A percentile compares a stretch with the other conserved stretches of the same genome.
Evolutionary conservation across 1,140 invertebrate genomes (phyloP).

Genomic region (Maniola jurtina): DNA sequence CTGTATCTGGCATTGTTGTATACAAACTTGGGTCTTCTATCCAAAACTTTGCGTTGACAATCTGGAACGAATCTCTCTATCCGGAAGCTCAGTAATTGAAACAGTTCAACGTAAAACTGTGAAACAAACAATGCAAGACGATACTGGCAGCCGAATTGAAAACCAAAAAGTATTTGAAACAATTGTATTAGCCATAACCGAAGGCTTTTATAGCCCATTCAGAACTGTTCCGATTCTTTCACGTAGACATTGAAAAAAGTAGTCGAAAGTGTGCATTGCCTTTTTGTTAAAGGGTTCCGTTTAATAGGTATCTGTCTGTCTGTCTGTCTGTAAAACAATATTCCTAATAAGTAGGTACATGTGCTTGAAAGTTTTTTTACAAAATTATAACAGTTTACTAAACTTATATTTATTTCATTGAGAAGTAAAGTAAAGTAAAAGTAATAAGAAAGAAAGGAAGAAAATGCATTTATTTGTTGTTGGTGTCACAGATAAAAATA

Average conservation of each 20-base stretch:
- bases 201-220: conserved; percentile 49
- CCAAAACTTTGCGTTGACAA: conserved; percentile 33
- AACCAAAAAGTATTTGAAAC: conserved; percentile 53
- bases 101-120: conserved; percentile 45
- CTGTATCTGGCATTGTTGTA: conserved; percentile 26
- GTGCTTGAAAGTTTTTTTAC: too few relatives aligned
- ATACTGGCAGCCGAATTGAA: conserved; percentile 50
- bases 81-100: conserved; percentile 57
- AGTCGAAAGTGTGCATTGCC: not conserved
- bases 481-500: too few relatives aligned
- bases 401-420: too few relatives aligned
- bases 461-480: too few relatives aligned
- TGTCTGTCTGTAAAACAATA: too few relatives aligned
- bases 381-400: too few relatives aligned
- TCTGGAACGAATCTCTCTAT: conserved; percentile 43
- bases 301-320: too few relatives aligned
- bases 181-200: conserved; percentile 51
- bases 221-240: conserved; percentile 33
- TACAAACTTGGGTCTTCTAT: conserved; percentile 26
- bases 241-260: conserved; percentile 21
- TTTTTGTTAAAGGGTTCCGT: not conserved
- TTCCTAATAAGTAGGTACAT: too few relatives aligned
- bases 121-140: conserved; percentile 47
- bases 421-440: too few relatives aligned
- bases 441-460: too few relatives aligned